Evolutionary conservation across 2,113 vertebrate species (phyloP).

Genomic region (Megaleporinus macrocephalus): DNA sequence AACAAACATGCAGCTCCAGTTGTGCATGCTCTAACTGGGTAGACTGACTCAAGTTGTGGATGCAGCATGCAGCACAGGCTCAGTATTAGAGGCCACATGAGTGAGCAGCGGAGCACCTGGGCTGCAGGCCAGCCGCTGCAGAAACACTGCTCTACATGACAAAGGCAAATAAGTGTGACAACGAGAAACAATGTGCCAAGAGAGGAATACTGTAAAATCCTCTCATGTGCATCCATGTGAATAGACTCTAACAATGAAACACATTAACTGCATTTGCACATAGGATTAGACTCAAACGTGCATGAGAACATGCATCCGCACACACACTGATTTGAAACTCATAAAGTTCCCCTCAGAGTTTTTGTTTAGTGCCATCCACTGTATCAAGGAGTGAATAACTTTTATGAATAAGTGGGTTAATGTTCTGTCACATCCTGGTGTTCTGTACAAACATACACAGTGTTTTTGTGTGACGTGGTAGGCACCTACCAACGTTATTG

Average conservation of each 20-base stretch:
- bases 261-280: not conserved
- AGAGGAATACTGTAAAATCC: constrained; percentile 10
- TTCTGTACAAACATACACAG: too few species aligned
- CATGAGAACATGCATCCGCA: not conserved
- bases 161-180: not conserved
- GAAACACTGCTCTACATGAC: not conserved
- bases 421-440: too few species aligned
- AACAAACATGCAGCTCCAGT: constrained; percentile 13
- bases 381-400: too few species aligned
- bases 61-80: not conserved
- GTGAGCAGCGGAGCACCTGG: not conserved
- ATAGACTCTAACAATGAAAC: not conserved
- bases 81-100: not conserved
- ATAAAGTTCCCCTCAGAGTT: not conserved
- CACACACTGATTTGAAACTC: not conserved
- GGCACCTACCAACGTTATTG: too few species aligned
- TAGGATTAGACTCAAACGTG: not conserved
- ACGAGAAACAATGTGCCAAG: not conserved
- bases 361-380: too few species aligned
- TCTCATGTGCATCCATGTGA: not conserved
- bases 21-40: not conserved
- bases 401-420: too few species aligned
- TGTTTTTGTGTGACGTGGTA: too few species aligned
- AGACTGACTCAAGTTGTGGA: not conserved
- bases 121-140: not conserved